Evolutionary conservation across 2,888 invertebrate species (phyloP).

Genomic region (Villa cingulata): DNA sequence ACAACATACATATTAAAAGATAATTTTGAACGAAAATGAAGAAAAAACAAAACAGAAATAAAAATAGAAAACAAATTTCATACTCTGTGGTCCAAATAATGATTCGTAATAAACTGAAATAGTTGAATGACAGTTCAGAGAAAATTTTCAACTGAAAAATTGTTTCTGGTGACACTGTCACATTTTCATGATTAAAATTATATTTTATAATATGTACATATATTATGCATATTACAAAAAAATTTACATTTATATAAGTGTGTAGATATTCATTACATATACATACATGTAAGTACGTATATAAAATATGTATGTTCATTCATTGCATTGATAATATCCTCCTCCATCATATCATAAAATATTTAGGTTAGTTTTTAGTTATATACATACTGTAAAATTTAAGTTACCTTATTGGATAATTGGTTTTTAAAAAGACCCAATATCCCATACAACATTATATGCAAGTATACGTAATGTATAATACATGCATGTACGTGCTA

Average conservation of each 20-base stretch:
- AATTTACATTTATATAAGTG: background rate
- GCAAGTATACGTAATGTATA: no score
- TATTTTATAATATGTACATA: background rate
- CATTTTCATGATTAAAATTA: background rate
- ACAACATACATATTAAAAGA: no score
- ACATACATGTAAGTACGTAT: no score
- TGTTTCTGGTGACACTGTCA: slow-evolving; percentile 2
- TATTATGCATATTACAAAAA: no score
- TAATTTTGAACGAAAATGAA: no score
- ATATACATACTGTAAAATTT: background rate
- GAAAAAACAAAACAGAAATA: no score
- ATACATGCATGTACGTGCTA: no score
- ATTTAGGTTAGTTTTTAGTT: slow-evolving; percentile 4
- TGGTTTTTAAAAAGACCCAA: background rate
- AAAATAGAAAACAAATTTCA: background rate
- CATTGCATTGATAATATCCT: no score
- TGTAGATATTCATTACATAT: background rate
- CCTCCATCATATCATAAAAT: background rate
- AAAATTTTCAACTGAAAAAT: slow-evolving; percentile 6
- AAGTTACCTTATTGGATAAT: slow-evolving; percentile 8
- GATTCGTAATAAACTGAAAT: slow-evolving; percentile 4
- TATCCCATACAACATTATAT: background rate
- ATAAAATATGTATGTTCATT: background rate
- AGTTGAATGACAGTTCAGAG: slow-evolving; percentile 7
- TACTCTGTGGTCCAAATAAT: background rate